Base-by-base conservation (phyloP, 2,113 vertebrate species). In the Burhinus oedicnemus region DNA sequence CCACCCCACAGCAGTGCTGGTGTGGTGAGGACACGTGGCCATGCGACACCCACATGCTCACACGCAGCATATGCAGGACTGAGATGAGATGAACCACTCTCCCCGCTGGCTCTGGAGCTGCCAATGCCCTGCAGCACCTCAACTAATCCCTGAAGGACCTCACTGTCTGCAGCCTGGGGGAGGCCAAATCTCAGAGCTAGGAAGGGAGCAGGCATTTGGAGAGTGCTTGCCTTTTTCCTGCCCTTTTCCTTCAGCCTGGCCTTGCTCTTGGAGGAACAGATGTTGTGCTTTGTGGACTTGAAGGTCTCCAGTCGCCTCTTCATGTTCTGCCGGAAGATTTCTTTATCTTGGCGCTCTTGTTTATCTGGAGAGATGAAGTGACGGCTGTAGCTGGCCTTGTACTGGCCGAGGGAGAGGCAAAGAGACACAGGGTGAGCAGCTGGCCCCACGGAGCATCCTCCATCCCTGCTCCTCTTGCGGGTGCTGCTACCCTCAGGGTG, bases 291-390 rank as follows among this genome's bases (percentile, higher is more conserved):
- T 65, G 98, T 99, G 93, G 99, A 99, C 83, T 99, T 99, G 94
- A 99, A 99, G 49, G 99, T 99, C 96, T 99, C 99, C 93, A 99
- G 98, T 23, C 99, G 98, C 85, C 98, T 98, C 98, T 98, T 99
- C 99, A 99, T 99, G 98, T 99, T 99, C 97, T 99, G 99, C 97
- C 99, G 99, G 96, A 99, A 99, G 93, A 99, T 98, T 97, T 99
- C 99, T 62, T 99, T 98, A 89, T 99, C 99, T 98, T 99, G 99
- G 22, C 99, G 98, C 94, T 99, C 99, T 97, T 99, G 98, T 36
- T 98, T 99, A 26, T 99, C 99, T 95, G 98, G 98, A 52, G 98
- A 98, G 98, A 99, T 99, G 98, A 99, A 99, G 98, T 99, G 99
- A 55, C 99, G 99, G 96, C 99, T 99, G 97, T 99, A 99, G 98